Conservation (phyloP, 2,113 vertebrate genomes). For the Peromyscus leucopus region DNA sequence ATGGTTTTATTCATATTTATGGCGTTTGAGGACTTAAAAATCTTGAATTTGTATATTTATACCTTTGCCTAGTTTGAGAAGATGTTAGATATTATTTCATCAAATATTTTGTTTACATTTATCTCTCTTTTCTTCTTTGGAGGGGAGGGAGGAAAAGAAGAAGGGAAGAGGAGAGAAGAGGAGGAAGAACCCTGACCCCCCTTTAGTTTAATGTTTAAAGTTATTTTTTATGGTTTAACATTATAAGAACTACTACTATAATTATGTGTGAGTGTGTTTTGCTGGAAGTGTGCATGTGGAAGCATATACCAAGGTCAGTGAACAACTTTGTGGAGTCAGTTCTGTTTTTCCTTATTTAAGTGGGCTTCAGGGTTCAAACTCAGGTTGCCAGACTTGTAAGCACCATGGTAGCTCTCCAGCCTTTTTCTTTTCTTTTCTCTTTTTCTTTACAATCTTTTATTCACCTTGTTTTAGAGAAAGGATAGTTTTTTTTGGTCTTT, state of each 20-base stretch:
- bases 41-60: constrained; percentile 4
- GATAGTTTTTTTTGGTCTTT: not conserved
- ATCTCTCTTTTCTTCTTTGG: not conserved
- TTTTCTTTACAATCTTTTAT: not conserved
- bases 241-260: not conserved
- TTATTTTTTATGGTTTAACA: not conserved
- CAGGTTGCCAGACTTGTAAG: not conserved
- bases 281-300: not conserved
- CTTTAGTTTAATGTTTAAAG: not conserved
- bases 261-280: not conserved
- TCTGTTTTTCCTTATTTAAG: not conserved
- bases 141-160: no score
- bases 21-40: not conserved
- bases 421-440: not conserved
- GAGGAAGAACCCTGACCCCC: not conserved
- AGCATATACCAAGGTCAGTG: not conserved
- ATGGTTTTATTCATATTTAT: constrained; percentile 33
- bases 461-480: not conserved
- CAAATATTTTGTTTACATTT: not conserved
- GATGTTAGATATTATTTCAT: not conserved
- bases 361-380: not conserved
- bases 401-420: not conserved
- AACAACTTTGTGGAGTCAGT: not conserved
- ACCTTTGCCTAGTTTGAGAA: constrained; percentile 22
- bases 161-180: not conserved